Percentiles rank a stretch among this genome's conserved stretches.
Conservation (phyloP, 2,113 vertebrate genomes). For the Cisticola juncidis region DNA sequence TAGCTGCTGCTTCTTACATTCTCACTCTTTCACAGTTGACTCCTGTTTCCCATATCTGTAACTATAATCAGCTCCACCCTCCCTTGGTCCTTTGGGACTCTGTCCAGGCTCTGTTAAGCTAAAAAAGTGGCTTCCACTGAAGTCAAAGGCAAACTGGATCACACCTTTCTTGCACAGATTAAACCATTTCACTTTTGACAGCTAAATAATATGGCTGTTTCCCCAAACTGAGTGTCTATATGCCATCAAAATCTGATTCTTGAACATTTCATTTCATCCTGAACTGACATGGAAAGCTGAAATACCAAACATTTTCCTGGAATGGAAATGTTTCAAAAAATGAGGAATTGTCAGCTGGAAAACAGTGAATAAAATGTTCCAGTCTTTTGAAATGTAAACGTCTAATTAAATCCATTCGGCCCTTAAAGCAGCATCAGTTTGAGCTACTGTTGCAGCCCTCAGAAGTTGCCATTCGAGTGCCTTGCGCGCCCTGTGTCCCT, state of each 20-base stretch:
- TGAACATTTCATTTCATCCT: background rate
- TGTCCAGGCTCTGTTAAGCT: background rate
- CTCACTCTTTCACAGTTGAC: background rate
- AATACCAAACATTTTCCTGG: background rate
- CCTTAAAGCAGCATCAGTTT: slow-evolving; percentile 18
- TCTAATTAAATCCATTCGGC: slow-evolving; percentile 63
- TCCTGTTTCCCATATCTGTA: background rate
- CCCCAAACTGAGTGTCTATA: background rate
- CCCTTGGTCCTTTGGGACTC: background rate
- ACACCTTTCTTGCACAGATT: background rate
- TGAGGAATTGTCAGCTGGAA: background rate
- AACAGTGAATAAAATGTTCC: slow-evolving; percentile 17
- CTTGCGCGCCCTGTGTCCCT: background rate
- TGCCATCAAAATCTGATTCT: background rate
- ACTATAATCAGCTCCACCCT: background rate
- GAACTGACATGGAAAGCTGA: background rate
- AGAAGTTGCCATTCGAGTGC: slow-evolving; percentile 35
- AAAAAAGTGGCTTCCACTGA: background rate
- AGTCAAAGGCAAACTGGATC: background rate
- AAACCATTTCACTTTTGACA: background rate
- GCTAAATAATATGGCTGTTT: background rate
- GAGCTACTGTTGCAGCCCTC: slow-evolving; percentile 52
- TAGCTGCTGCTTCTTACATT: background rate
- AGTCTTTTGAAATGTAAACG: slow-evolving; percentile 57
- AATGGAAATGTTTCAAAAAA: background rate